A percentile compares a stretch with the other conserved stretches of the same genome.
Conservation (phyloP, 2,113 vertebrate genomes). For the Campylomormyrus tamandua region DNA sequence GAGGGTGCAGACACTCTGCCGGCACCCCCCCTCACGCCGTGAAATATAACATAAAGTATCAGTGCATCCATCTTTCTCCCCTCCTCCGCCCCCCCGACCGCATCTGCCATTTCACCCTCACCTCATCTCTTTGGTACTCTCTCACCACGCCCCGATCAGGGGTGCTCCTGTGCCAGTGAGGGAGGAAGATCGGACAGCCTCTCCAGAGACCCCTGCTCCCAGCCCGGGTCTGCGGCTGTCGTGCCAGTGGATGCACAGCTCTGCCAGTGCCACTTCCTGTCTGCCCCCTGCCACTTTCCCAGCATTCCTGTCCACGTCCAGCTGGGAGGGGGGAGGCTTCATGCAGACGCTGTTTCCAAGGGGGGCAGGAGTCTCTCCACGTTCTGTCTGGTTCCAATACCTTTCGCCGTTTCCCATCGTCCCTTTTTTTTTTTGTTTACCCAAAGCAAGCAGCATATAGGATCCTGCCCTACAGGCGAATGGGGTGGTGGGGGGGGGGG, state of each 20-base stretch:
- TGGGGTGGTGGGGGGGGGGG: neutral
- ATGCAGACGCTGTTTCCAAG: neutral
- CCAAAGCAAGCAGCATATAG: neutral
- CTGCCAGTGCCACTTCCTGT: neutral
- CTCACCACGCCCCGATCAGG: slow-evolving; percentile 77
- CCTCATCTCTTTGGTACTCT: slow-evolving; percentile 82
- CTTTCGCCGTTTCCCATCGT: neutral
- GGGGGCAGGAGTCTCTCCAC: neutral
- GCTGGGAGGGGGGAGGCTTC: neutral
- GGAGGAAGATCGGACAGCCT: slow-evolving; percentile 71
- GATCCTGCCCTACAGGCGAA: neutral
- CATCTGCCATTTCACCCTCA: slow-evolving; percentile 62
- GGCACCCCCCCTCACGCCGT: neutral
- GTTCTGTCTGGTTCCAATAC: neutral
- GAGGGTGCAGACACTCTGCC: neutral
- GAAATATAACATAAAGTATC: neutral
- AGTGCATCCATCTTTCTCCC: neutral
- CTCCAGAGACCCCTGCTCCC: slow-evolving; percentile 26
- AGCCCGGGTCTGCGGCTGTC: neutral
- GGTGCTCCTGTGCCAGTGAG: slow-evolving; percentile 70
- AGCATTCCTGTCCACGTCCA: neutral
- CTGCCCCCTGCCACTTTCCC: neutral
- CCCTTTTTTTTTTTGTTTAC: neutral
- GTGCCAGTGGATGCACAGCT: neutral
- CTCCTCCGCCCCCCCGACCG: slow-evolving; percentile 35